Percentiles rank a stretch among this genome's conserved stretches.
Conservation (phyloP, 1,140 invertebrate species). For the Ephestia elutella region DNA sequence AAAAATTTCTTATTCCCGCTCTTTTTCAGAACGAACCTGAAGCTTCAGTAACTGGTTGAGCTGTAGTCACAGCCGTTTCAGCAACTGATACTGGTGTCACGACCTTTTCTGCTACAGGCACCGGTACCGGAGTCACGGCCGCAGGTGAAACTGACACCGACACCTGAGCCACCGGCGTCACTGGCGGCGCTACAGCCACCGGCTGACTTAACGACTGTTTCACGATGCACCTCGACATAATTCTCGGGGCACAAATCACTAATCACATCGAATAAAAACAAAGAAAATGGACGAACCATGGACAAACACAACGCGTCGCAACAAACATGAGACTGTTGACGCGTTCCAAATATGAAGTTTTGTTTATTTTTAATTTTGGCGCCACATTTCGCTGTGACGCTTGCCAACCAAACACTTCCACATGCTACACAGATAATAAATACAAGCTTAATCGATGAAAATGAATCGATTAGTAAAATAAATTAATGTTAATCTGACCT, state of each 20-base stretch:
- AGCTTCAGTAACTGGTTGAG: conserved; percentile 29
- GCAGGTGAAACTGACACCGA: conserved; percentile 9
- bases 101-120: background rate
- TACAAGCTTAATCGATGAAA: conserved; percentile 10
- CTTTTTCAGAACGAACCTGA: conserved; percentile 35
- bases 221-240: conserved; percentile 64
- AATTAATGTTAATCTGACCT: conserved; percentile 74
- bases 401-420: conserved; percentile 41
- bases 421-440: conserved; percentile 12
- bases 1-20: too few relatives aligned
- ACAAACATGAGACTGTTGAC: conserved; percentile 66
- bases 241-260: conserved; percentile 30
- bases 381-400: conserved; percentile 56
- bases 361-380: conserved; percentile 73
- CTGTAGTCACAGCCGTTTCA: conserved; percentile 15
- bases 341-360: conserved; percentile 67
- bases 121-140: conserved; percentile 6
- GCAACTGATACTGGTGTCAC: conserved; percentile 21
- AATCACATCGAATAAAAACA: conserved; percentile 28
- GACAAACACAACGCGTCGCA: conserved; percentile 40
- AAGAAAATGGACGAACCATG: conserved; percentile 13
- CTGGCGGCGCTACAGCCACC: conserved; percentile 35
- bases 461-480: conserved; percentile 7
- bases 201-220: conserved; percentile 55
- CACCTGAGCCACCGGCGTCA: conserved; percentile 23